Base-by-base conservation (phyloP, 1,140 invertebrate species). In the Brachionus paranguensis region DNA sequence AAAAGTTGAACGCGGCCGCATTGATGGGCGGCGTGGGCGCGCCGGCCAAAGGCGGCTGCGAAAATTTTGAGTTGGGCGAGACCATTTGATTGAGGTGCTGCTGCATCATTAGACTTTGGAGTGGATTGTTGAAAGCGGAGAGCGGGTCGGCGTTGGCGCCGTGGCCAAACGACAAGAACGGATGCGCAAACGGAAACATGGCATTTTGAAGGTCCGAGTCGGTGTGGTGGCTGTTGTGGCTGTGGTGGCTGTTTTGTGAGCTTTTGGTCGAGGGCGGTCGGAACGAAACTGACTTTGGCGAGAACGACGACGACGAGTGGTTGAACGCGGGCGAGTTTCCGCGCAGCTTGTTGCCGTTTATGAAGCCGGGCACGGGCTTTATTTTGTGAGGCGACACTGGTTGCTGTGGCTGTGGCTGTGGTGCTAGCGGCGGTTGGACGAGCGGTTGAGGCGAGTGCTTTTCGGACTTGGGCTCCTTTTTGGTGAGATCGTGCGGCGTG, bases 241-340 rank as follows among this genome's bases (percentile, higher is more conserved):
- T 24, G 33, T n/a, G 3, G 68, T 1, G 3, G 70, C 3, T 27
- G 68, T 20, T 24, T 50, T 76, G n/a, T 1, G 43, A 24, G 20
- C 27, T 76, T 50, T 76, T 76, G n/a, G 72, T 50, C 7, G 72
- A 76, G 2, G 72, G 72, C 24, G 72, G 72, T 50, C 72, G 72
- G 27, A 76, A 76, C 4, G 72, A 76, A 2, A 76, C 45, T 1
- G 72, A 76, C 43, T 76, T 76, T 7, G 72, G 72, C 20, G 72
- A 76, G 10, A 76, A 76, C 6, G 45, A 14, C 8, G 29, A 14
- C 20, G 72, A 3, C 37, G 27, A 27, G 43, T 20, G 33, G 11
- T 33, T 37, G 47, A 76, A 76, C 14, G 72, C 72, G 11, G 72
- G 72, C 47, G 72, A 76, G 47, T 76, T 43, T 7, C 72, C 27